Evolutionary conservation across 2,888 invertebrate genomes (phyloP), one percentile per base, ranked within the genome.

Genomic region (Epirrhoe alternata): DNA sequence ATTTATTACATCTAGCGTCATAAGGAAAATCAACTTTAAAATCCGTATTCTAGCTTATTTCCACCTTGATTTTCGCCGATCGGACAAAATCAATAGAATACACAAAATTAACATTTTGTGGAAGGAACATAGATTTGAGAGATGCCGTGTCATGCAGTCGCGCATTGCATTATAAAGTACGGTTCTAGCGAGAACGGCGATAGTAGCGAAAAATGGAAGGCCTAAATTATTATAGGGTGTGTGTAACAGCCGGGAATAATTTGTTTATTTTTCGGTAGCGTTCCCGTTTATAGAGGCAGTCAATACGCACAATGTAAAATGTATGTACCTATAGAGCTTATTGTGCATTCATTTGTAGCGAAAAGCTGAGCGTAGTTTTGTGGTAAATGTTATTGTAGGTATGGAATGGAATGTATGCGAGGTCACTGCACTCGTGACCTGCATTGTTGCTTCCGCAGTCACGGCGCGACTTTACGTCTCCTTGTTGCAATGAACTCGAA

Each of bases 141-240:
- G 79, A 83, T 78, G 81, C 80, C 71, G 74, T 78, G 82, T 85
- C 82, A 81, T 79, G 80, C 77, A 75, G 76, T 73, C 83, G 83
- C 81, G 81, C 76, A 76, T 81, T 77, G 86, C 81, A 83, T 84
- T 75, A 76, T 80, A 81, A 84, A 81, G 78, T 64, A 47, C 12
- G 61, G 61, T 68, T 65, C 65, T 55, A 58, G 38, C 16, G 45
- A 55, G 53, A 58, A 42, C n/a, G 14, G 52, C 30, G 38, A 51
- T 45, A 17, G 6, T 35, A 8, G 14, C 49, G 62, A 54, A 61
- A 66, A 63, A 60, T 58, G 35, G 33, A 64, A 61, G 24, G 61
- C 30, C 42, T 61, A 31, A 50, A 70, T 59, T 66, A 53, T 68
- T 55, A 64, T 56, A 67, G 67, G 69, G 69, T 70, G 68, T 72